These are phyloP conservation scores for Bubo bubo DNA, from an alignment of 2,113 vertebrate species.

Conservation along the genomic window DNA sequence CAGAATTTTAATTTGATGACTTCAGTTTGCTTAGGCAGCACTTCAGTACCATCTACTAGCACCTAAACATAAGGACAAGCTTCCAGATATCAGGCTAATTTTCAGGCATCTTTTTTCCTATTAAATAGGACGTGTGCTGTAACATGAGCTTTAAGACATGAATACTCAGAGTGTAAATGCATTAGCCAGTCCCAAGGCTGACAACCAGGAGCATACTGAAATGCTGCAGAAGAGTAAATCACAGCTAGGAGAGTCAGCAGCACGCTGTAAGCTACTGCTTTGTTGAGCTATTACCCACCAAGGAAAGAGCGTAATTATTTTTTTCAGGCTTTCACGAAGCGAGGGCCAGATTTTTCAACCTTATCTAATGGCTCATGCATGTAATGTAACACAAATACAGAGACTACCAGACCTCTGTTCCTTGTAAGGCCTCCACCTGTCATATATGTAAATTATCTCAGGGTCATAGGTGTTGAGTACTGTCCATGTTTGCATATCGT, in stretches of 20 bases:
- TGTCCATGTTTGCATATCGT: not conserved
- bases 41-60: not conserved
- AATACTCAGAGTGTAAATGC: not conserved
- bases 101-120: not conserved
- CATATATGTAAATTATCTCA: not conserved
- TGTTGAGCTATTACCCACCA: not conserved
- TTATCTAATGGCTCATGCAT: not conserved
- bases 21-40: not conserved
- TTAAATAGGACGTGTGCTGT: accelerated
- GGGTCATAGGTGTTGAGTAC: not conserved
- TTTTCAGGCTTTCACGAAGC: not conserved
- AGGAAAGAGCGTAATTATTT: not conserved
- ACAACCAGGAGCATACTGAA: not conserved
- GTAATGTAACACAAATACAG: not conserved
- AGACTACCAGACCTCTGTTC: not conserved
- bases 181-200: not conserved
- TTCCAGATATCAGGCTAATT: not conserved
- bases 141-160: not conserved
- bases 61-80: not conserved
- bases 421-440: not conserved
- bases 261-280: not conserved
- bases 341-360: not conserved
- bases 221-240: not conserved
- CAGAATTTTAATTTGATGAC: not conserved
- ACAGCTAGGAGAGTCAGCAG: not conserved